A percentile compares a stretch with the other conserved stretches of the same genome.
Evolutionary conservation across 2,797 vertebrate genomes (phyloP).

Genomic region (Crypturellus tataupa): DNA sequence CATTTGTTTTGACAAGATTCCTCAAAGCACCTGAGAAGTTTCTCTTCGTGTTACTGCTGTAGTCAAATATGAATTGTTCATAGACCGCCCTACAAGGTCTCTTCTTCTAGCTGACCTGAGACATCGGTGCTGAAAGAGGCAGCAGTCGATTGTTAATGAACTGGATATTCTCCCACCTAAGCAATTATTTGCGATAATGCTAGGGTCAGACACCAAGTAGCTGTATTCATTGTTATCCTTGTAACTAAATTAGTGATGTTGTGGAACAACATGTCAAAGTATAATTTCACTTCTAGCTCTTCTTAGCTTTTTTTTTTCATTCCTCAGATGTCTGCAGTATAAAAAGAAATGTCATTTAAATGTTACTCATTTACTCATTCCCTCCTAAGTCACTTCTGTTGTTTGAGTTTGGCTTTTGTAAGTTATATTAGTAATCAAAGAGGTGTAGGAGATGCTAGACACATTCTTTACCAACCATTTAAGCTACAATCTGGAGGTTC

Average conservation of each 20-base stretch:
- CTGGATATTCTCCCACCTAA: neutral
- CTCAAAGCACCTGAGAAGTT: neutral
- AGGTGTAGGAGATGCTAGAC: constrained; percentile 42
- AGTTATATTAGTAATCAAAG: neutral
- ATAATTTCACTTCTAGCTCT: neutral
- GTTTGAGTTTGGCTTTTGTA: neutral
- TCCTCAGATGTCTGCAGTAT: neutral
- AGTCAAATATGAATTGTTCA: rapidly evolving
- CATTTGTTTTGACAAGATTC: neutral
- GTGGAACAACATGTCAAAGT: neutral
- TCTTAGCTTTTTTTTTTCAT: neutral
- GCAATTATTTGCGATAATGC: neutral
- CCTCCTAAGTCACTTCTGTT: neutral
- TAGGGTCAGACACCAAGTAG: neutral
- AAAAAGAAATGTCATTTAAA: neutral
- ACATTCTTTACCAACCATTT: neutral
- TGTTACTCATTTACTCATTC: neutral
- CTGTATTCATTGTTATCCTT: neutral
- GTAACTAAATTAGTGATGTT: neutral
- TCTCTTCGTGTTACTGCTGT: neutral
- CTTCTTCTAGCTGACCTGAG: neutral
- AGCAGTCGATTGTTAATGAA: neutral
- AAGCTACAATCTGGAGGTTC: constrained; percentile 37
- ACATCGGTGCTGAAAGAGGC: neutral
- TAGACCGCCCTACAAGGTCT: neutral